These are phyloP conservation scores for Cataglyphis altisquamis DNA, from an alignment of 2,888 invertebrate species.

Conservation along the genomic window DNA sequence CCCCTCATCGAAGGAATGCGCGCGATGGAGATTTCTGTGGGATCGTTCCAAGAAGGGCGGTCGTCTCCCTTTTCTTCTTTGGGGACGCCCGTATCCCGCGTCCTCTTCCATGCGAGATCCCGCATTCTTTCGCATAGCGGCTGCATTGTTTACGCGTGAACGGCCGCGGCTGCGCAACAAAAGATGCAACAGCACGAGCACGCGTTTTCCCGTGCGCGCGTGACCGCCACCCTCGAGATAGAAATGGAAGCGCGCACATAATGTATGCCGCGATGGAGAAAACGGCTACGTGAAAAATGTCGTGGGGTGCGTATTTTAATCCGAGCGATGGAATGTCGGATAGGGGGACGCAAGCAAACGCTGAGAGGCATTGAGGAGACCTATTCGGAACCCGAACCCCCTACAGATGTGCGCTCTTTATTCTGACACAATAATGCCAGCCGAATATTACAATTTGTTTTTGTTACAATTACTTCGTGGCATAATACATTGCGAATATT, in stretches of 20 bases:
- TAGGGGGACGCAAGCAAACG: neutral
- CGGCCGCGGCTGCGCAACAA: constrained; percentile 76
- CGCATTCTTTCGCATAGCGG: constrained; percentile 64
- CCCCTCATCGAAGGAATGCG: neutral
- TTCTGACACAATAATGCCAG: constrained; percentile 15
- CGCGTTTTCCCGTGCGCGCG: constrained; percentile 47
- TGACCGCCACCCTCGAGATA: constrained; percentile 25
- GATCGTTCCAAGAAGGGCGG: constrained; percentile 20
- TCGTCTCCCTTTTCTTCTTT: constrained; percentile 50
- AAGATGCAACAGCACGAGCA: constrained; percentile 77
- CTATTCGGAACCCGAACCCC: neutral
- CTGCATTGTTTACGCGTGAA: constrained; percentile 80
- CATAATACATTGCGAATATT: neutral
- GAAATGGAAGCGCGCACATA: constrained; percentile 18
- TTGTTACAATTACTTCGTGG: constrained; percentile 4
- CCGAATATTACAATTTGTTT: constrained; percentile 5
- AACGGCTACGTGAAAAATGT: constrained; percentile 60
- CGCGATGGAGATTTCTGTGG: constrained; percentile 31
- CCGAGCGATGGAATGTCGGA: constrained; percentile 53
- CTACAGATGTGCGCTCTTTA: neutral
- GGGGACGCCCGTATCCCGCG: constrained; percentile 13
- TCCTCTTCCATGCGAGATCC: constrained; percentile 37
- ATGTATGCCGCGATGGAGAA: neutral
- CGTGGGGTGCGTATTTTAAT: constrained; percentile 77
- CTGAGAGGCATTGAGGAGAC: constrained; percentile 35